Evolutionary conservation across 2,113 vertebrate species (phyloP), one percentile per base, ranked within the genome.

Genomic region (Abramis brama): DNA sequence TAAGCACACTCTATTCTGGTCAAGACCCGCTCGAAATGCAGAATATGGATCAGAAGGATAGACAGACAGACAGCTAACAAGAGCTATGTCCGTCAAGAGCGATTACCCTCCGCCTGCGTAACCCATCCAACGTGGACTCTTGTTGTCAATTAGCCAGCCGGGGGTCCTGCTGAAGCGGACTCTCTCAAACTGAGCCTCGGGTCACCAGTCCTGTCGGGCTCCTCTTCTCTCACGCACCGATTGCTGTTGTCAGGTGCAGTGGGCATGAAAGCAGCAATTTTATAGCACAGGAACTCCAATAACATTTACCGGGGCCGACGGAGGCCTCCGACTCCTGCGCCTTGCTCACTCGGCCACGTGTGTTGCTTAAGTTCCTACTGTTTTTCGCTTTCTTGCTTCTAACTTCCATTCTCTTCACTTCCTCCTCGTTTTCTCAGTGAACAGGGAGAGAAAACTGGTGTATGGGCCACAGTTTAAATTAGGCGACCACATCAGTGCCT

Each of bases 181-280:
- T 81, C 12, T 70, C 80, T 70, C 30, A 60, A 86, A 71, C 60
- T 55, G 52, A 59, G 76, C 47, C 59, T 59, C 9, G 59, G 55
- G 80, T 82, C 80, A 12, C 62, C 45, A 23, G 80, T 19, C 45
- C 27, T 82, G 80, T 52, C 43, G 39, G n/a, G 64, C 60, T 45
- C 82, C 86, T 91, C 91, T 89, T 91, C 87, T 89, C 86, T 91
- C 91, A 92, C 93, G 89, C 88, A 92, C 91, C 23, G 91, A 95
- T 95, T 94, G 91, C 95, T 94, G 91, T 94, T 96, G 96, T 95
- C 92, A 90, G 95, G 94, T 92, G 95, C 95, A 96, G 89, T 94
- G 92, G 94, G 95, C 95, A 94, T 96, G 96, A 96, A 96, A 97
- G 95, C 94, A 94, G 95, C 94, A 94, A 96, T 96, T 97, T 97